Base-by-base conservation (phyloP, 2,888 invertebrate genomes). In the Sarcophaga rosellei region DNA sequence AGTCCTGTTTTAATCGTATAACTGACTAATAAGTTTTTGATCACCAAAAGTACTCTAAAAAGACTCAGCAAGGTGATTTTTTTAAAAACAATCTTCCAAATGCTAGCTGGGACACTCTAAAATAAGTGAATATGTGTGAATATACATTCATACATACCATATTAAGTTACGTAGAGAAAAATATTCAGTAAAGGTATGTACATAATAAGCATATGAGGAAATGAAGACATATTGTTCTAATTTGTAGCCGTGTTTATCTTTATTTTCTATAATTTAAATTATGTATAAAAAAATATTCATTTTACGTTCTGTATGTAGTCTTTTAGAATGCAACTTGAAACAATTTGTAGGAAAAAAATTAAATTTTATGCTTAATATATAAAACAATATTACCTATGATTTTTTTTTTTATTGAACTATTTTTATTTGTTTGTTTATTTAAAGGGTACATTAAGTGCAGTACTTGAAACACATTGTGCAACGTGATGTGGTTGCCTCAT, bases 401-500 rank as follows among this genome's bases (percentile, higher is more conserved):
- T 17, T 17, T 11, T n/a, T 17, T 17, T 11, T 1, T 11, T 61
- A n/a, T 61, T 20, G 61, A 57, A 57, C 57, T 57, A 15, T n/a
- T 61, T 61, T 10, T 20, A 8, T 21, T 61, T 61, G 61, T 15
- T 62, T 65, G 17, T 35, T 79, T 17, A 10, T 65, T 73, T 66
- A n/a, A 65, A 57, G 44, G 35, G 3, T 21, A 72, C 20, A 61
- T 35, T 59, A 15, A 53, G n/a, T 45, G 25, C 20, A 53, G 6
- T 5, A 63, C n/a, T 35, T 25, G 23, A 72, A 72, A 20, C 62
- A 53, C 17, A 21, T 69, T 57, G 21, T 35, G 62, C 84, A 78
- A 86, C 86, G 86, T 86, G 86, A 70, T 86, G 78, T 17, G 81
- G 84, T 84, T 78, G 78, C n/a, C 77, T 61, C 53, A 23, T n/a